Conservation (phyloP, 2,113 vertebrate species). For the Hyaena hyaena region DNA sequence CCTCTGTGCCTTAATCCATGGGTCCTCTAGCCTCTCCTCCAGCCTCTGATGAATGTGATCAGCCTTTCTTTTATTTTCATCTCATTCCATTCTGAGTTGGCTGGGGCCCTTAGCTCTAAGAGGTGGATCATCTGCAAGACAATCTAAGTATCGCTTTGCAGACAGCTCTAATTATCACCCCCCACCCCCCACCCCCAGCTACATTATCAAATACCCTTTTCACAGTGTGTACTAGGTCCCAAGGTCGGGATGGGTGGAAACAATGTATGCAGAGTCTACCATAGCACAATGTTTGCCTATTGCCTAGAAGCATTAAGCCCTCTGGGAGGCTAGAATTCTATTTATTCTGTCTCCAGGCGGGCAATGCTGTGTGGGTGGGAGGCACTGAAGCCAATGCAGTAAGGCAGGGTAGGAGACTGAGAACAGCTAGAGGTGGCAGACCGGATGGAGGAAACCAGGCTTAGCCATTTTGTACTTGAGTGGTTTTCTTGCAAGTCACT, state of each 20-base stretch:
- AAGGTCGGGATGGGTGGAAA: neutral
- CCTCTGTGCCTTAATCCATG: neutral
- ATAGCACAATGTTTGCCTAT: neutral
- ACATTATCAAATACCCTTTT: neutral
- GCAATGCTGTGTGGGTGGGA: neutral
- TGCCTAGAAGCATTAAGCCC: neutral
- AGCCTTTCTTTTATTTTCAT: neutral
- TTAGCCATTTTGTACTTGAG: neutral
- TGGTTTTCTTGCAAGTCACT: neutral
- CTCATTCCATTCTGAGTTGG: neutral
- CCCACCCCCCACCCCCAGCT: neutral
- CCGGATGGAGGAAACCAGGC: neutral
- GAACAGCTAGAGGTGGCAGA: neutral
- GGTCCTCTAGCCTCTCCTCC: neutral
- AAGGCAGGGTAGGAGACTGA: neutral
- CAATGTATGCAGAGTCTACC: neutral
- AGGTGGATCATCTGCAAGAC: neutral
- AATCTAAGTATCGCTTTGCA: neutral
- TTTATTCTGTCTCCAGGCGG: neutral
- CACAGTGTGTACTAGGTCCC: neutral
- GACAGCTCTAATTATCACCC: neutral
- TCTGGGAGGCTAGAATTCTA: neutral
- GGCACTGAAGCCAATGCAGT: neutral
- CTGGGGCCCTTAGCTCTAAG: neutral
- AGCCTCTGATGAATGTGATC: neutral